These are phyloP conservation scores for Carcinoscorpius rotundicauda DNA, from an alignment of 1,140 invertebrate species.

Conservation along the genomic window DNA sequence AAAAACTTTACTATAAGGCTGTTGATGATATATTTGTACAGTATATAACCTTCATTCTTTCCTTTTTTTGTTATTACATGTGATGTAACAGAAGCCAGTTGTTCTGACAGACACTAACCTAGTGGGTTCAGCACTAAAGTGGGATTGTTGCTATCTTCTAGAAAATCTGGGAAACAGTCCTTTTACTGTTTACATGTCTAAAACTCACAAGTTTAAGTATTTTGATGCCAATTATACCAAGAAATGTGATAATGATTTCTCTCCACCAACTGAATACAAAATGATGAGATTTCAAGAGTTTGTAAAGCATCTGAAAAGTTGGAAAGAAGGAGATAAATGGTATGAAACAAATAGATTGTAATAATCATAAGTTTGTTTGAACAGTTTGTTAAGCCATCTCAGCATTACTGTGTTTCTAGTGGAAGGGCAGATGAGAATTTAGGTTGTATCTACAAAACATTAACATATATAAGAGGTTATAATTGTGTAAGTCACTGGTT, in stretches of 20 bases:
- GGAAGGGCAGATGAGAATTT: too few relatives aligned
- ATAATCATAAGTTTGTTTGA: too few relatives aligned
- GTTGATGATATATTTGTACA: too few relatives aligned
- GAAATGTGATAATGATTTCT: slow-evolving; percentile 33
- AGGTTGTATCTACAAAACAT: too few relatives aligned
- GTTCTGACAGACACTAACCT: slow-evolving; percentile 44
- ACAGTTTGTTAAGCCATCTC: too few relatives aligned
- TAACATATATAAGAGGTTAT: too few relatives aligned
- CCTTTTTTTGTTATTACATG: too few relatives aligned
- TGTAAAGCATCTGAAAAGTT: neutral
- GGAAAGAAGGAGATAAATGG: neutral
- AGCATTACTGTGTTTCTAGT: too few relatives aligned
- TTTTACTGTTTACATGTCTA: slow-evolving; percentile 45
- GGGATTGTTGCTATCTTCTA: slow-evolving; percentile 46
- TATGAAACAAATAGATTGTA: neutral
- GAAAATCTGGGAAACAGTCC: slow-evolving; percentile 41
- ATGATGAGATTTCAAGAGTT: slow-evolving; percentile 18
- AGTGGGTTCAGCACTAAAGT: slow-evolving; percentile 43
- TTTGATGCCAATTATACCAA: slow-evolving; percentile 47
- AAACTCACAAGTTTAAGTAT: slow-evolving; percentile 47
- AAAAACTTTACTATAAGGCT: too few relatives aligned
- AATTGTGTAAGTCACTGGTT: too few relatives aligned
- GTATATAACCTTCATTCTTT: too few relatives aligned
- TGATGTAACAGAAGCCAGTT: slow-evolving; percentile 42
- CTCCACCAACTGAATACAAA: slow-evolving; percentile 39